phyloP scores from a whole-genome alignment of 1,140 invertebrate species.

The Ctenoplectra terminalis region DNA sequence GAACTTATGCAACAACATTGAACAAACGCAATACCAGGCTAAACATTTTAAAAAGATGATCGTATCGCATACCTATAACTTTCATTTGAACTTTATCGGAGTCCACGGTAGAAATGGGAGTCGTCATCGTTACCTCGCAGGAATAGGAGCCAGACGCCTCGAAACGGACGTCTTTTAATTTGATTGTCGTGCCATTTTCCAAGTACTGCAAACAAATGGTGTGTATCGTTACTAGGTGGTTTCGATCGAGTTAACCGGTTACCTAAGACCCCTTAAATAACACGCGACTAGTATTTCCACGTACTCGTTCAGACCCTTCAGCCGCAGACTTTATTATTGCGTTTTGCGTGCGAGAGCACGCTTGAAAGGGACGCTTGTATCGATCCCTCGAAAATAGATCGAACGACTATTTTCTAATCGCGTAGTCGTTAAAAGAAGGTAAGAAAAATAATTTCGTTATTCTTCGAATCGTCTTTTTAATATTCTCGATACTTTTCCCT shows the following conservation, averaged over 20 bases:
- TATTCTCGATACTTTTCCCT: no score
- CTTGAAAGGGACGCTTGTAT: constrained; percentile 25
- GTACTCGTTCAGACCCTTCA: background rate
- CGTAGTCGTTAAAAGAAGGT: background rate
- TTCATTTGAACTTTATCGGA: constrained; percentile 88
- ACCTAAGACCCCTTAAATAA: constrained; percentile 30
- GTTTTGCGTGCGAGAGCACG: constrained; percentile 13
- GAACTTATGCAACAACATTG: no score
- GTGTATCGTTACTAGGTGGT: background rate
- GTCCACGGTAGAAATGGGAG: constrained; percentile 90
- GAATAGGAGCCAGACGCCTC: constrained; percentile 88
- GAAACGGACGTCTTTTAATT: constrained; percentile 88
- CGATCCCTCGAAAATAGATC: constrained; percentile 48
- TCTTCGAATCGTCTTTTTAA: no score
- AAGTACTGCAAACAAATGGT: constrained; percentile 84
- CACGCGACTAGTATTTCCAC: background rate
- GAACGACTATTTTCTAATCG: constrained; percentile 10
- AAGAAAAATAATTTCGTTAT: no score
- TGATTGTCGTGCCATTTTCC: constrained; percentile 89
- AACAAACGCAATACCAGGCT: no score
- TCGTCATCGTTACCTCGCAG: constrained; percentile 89
- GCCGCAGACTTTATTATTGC: constrained; percentile 17
- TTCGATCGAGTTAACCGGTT: background rate
- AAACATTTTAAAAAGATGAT: background rate
- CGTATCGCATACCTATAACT: constrained; percentile 86